phyloP scores from a whole-genome alignment of 2,888 invertebrate genomes.

The Drosophila lacicola region DNA sequence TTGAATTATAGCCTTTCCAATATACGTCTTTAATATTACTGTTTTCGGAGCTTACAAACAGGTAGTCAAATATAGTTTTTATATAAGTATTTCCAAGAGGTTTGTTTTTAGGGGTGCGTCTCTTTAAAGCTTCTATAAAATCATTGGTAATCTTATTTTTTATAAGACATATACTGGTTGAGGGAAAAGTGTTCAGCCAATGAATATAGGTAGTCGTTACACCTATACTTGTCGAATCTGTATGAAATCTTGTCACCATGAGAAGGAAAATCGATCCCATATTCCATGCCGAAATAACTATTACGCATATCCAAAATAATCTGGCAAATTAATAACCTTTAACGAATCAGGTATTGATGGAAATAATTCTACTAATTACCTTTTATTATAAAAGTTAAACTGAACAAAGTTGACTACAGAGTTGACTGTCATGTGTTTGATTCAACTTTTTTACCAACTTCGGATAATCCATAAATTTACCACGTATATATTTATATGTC shows the following conservation, averaged over 20 bases:
- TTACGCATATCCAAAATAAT: too few relatives aligned
- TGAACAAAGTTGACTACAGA: too few relatives aligned
- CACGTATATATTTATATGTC: too few relatives aligned
- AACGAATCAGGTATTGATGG: too few relatives aligned
- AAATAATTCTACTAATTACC: too few relatives aligned
- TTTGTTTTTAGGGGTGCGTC: slow-evolving; percentile 1
- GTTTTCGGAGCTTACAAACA: slow-evolving; percentile 35
- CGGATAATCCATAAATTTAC: too few relatives aligned
- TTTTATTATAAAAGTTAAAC: too few relatives aligned
- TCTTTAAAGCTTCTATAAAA: slow-evolving; percentile 51
- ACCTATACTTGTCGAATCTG: slow-evolving; percentile 69
- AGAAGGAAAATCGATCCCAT: slow-evolving; percentile 63
- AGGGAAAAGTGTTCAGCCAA: slow-evolving; percentile 79
- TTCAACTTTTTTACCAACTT: too few relatives aligned
- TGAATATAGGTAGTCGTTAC: slow-evolving; percentile 69
- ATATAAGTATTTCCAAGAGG: background rate
- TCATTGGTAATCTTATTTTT: slow-evolving; percentile 45
- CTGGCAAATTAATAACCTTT: too few relatives aligned
- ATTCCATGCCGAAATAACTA: slow-evolving; percentile 59
- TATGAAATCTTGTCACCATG: slow-evolving; percentile 24
- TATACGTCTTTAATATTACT: slow-evolving; percentile 36
- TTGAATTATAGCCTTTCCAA: slow-evolving; percentile 29
- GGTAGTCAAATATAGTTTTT: slow-evolving; percentile 41
- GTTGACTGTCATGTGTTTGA: too few relatives aligned
- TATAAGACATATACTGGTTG: slow-evolving; percentile 70